Evolutionary conservation across 2,113 vertebrate species (phyloP), one percentile per base, ranked within the genome.

Genomic region (Chloropsis hardwickii): DNA sequence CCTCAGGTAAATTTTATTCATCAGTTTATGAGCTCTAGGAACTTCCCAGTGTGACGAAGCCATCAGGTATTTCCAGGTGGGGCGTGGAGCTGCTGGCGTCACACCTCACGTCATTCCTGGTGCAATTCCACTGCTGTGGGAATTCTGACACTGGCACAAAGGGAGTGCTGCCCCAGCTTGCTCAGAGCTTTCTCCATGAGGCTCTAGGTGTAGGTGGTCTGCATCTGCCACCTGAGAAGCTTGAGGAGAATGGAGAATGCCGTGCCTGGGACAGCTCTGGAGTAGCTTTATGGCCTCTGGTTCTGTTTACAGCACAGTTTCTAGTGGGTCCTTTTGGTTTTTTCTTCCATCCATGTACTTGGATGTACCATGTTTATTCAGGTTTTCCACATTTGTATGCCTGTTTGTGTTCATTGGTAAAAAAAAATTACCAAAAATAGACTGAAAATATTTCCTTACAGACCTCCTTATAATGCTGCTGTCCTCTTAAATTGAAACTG

Each of bases 151-250:
- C n/a, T 21, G 15, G 11, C 14, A 2, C 31, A 28, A 37, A 67
- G 23, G 60, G 61, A 71, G 27, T 29, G 74, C 48, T 29, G 24
- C 39, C 60, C 51, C 6, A 45, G n/a, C 44, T 29, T n/a, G 54
- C 14, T 25, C 31, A 27, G 31, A 33, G 48, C 2, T n/a, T 40
- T 67, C n/a, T 48, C n/a, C 5, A 2, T 0, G 0, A 82, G 40
- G 25, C 50, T n/a, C 61, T 60, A 4, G 21, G 58, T 66, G 82
- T 53, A 58, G 71, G 61, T 87, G 78, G 33, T 86, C 76, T 92
- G 72, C 40, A 10, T 5, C 10, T 45, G 53, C 62, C 85, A 65
- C 79, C 86, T 86, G 76, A 81, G 64, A 64, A 47, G 35, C 11
- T 12, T 4, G 65, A 78, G 69, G 33, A 48, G 44, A 83, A 65